These are phyloP conservation scores for Mnemiopsis leidyi DNA, from an alignment of 37 sponge, comb jelly and placozoan species.

Conservation along the genomic window DNA sequence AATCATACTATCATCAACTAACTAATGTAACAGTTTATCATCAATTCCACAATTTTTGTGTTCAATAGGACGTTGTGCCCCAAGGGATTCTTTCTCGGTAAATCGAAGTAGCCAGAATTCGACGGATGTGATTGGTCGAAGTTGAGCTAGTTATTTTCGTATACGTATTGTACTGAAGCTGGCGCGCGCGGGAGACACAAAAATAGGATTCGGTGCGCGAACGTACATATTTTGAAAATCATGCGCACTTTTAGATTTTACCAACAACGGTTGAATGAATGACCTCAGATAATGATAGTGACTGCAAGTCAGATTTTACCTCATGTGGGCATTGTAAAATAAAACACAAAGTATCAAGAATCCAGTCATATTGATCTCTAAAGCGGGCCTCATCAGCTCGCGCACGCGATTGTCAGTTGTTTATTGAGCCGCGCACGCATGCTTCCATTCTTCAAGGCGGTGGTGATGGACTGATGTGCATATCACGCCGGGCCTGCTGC, in stretches of 20 bases:
- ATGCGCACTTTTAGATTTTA: slow-evolving; percentile 9
- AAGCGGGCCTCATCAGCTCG: no score
- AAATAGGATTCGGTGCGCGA: not conserved
- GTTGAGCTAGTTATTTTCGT: not conserved
- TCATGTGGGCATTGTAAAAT: not conserved
- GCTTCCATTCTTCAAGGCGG: not conserved
- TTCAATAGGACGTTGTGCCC: no score
- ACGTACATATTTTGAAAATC: slow-evolving; percentile 42
- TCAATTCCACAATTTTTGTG: not conserved
- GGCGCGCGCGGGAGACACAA: not conserved
- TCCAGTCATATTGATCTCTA: no score
- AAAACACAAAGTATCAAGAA: not conserved
- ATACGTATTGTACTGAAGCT: not conserved
- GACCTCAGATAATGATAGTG: not conserved
- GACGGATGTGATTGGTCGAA: not conserved
- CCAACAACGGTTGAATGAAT: not conserved
- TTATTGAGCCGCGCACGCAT: not conserved
- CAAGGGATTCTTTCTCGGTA: not conserved
- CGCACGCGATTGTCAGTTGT: no score
- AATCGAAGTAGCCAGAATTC: not conserved
- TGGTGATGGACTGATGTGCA: not conserved
- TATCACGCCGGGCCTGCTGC: not conserved
- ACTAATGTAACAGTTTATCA: not conserved
- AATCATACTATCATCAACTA: no score
- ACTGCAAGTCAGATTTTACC: not conserved